phyloP scores from a whole-genome alignment of 2,888 invertebrate genomes.

The Troides oblongomaculatus region DNA sequence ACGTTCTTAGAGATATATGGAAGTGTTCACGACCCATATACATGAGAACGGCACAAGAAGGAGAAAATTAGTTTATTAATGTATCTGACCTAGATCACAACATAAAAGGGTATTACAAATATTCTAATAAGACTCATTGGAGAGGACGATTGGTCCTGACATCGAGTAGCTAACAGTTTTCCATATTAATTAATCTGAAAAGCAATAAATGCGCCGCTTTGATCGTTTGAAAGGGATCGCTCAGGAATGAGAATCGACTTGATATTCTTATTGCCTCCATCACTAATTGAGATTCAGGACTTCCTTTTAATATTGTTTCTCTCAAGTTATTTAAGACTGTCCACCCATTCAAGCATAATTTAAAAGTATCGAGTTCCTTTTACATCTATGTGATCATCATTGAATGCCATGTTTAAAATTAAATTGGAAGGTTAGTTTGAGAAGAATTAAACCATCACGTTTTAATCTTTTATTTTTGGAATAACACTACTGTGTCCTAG shows the following conservation, averaged over 20 bases:
- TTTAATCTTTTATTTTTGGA: too few species aligned
- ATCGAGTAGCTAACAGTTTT: neutral
- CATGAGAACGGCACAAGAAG: too few species aligned
- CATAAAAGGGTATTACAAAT: neutral
- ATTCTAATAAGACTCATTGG: neutral
- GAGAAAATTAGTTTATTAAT: too few species aligned
- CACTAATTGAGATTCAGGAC: constrained; percentile 21
- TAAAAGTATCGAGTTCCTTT: neutral
- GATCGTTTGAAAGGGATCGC: constrained; percentile 13
- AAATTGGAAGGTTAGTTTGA: too few species aligned
- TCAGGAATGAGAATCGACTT: constrained; percentile 15
- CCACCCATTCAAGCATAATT: neutral
- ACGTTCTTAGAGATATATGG: too few species aligned
- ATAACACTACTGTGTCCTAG: too few species aligned
- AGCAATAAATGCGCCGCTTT: constrained; percentile 17
- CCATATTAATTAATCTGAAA: constrained; percentile 21
- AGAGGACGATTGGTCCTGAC: neutral
- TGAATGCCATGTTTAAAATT: too few species aligned
- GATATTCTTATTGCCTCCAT: constrained; percentile 11
- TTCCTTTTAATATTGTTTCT: constrained; percentile 16
- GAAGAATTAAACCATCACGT: too few species aligned
- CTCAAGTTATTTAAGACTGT: constrained; percentile 11
- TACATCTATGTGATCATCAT: neutral
- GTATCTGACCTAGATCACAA: neutral
- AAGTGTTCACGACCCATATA: too few species aligned